These are phyloP conservation scores for Nannospalax galili DNA, from an alignment of 2,113 vertebrate species.

Conservation along the genomic window DNA sequence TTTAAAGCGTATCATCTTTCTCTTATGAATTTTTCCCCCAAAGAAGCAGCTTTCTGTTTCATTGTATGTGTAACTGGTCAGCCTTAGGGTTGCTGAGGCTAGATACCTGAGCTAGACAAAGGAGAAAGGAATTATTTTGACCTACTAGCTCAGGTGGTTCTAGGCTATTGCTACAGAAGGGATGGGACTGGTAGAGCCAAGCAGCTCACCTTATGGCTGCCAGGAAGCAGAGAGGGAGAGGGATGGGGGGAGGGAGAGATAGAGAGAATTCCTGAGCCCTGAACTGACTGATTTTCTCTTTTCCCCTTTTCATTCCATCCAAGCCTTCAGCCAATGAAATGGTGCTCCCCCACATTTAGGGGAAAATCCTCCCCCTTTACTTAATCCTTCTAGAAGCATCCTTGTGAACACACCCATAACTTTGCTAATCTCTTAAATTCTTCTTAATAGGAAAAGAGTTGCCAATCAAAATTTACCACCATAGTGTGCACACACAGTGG, in stretches of 20 bases:
- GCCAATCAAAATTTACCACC: not conserved
- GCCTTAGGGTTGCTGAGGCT: not conserved
- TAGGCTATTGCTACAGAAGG: not conserved
- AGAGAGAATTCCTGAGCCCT: not conserved
- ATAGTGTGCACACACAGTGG: not conserved
- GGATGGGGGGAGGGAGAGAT: too few species aligned
- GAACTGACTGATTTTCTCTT: not conserved
- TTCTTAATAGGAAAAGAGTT: not conserved
- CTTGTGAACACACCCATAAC: too few species aligned
- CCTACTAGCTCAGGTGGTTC: not conserved
- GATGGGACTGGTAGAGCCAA: too few species aligned
- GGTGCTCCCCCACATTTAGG: not conserved
- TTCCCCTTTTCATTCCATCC: not conserved
- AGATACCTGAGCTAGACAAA: not conserved
- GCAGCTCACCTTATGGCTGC: not conserved
- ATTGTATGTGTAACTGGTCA: not conserved
- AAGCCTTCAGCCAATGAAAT: not conserved
- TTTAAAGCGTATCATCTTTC: not conserved
- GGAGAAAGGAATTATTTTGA: not conserved
- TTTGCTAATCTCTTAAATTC: not conserved
- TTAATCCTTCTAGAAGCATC: not conserved
- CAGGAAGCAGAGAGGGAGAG: not conserved
- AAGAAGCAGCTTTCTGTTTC: slow-evolving; percentile 14
- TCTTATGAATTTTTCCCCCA: not conserved
- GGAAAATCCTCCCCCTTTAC: not conserved